Base-by-base conservation (phyloP, 2,888 invertebrate genomes). In the Eristalinus sepulchralis region DNA sequence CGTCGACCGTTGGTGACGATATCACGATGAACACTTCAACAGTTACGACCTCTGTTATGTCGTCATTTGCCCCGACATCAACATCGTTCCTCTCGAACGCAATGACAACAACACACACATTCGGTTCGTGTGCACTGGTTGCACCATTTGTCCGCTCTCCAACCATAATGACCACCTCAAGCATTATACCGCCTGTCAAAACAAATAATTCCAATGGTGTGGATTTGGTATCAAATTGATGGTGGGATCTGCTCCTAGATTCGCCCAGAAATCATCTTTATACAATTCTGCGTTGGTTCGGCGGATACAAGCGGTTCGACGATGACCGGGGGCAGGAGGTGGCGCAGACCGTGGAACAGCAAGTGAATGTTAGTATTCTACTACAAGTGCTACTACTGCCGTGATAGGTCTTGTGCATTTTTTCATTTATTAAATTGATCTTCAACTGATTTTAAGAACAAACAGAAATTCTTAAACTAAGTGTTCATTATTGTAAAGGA, bases 71-170 rank as follows among this genome's bases (percentile, higher is more conserved):
- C 0, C 22, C 89, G 10, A 72, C 87, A 17, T 75, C 88, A 8
- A 73, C 89, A n/a, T 66, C 90, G 67, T 90, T 90, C 83, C 88
- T 90, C 3, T 89, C 90, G 17, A 91, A 90, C 36, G 83, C 89
- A 72, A 88, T 89, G 68, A 87, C 89, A 67, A 90, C 91, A 53
- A 91, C 91, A 82, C 92, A 92, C 83, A 92, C 92, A 3, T 92
- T 92, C 72, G 92, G 92, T 39, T 91, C 92, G 17, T 92, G 92
- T 76, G 91, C 92, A 0, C 84, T 92, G 24, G 81, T 91, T 62
- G 90, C 92, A 63, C 90, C 92, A n/a, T 91, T 90, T 83, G 88
- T 89, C 9, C 89, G 89, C 39, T 82, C 88, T 2, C 71, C 83
- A 24, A 66, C 75, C 17, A 81, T 83, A 55, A 83, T 82, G 27